phyloP scores from a whole-genome alignment of 2,888 invertebrate genomes.

The Cerastis leucographa region DNA sequence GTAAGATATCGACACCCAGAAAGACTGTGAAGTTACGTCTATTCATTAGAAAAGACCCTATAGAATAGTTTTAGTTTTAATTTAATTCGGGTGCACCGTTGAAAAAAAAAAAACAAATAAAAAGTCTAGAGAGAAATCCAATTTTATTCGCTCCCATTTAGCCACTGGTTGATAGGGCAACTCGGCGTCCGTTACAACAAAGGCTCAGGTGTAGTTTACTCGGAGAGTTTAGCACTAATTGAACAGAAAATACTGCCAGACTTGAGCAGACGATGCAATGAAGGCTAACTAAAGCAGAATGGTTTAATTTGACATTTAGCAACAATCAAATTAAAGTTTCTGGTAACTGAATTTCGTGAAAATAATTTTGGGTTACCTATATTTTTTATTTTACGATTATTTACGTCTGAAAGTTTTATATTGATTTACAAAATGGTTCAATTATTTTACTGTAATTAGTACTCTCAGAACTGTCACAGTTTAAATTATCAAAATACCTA shows the following conservation, averaged over 20 bases:
- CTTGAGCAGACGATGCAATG: conserved; percentile 59
- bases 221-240: conserved; percentile 64
- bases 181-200: conserved; percentile 8
- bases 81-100: background rate
- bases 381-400: background rate
- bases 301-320: background rate
- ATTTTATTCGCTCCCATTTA: conserved; percentile 21
- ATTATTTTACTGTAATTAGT: background rate
- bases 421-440: background rate
- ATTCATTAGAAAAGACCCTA: background rate
- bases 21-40: background rate
- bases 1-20: background rate
- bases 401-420: background rate
- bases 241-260: conserved; percentile 60
- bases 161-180: conserved; percentile 4
- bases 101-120: conserved; percentile 5
- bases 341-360: background rate
- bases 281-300: conserved; percentile 7
- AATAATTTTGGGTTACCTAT: background rate
- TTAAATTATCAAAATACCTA: background rate
- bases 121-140: background rate
- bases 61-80: background rate
- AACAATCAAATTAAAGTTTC: background rate
- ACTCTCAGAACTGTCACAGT: background rate
- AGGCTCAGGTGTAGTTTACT: conserved; percentile 35